Conservation (phyloP, 23 tunicate species). For the Trididemnum nubilum region DNA sequence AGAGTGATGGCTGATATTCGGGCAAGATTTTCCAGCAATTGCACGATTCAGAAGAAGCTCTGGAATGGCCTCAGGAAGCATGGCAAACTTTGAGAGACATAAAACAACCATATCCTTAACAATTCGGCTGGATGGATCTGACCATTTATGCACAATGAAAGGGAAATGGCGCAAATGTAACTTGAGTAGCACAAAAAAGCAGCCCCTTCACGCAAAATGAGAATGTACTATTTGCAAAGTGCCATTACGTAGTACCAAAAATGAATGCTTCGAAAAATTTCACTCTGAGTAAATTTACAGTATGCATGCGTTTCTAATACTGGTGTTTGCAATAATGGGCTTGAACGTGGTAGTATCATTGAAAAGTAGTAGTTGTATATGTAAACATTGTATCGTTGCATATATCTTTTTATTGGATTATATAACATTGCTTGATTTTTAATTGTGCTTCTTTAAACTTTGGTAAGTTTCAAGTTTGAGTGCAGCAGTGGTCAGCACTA, state of each 20-base stretch:
- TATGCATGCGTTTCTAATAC: too few species aligned
- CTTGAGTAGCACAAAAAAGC: not conserved
- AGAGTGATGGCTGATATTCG: constrained; percentile 6
- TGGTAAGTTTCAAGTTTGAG: not conserved
- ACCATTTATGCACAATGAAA: not conserved
- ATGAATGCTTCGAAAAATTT: constrained; percentile 8
- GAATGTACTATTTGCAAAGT: constrained; percentile 10
- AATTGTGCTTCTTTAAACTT: not conserved
- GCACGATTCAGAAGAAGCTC: not conserved
- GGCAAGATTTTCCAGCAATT: constrained; percentile 8
- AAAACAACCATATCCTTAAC: constrained; percentile 3
- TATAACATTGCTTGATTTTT: not conserved
- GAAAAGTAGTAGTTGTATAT: too few species aligned
- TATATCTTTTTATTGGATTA: too few species aligned
- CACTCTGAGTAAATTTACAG: not conserved
- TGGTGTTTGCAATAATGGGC: too few species aligned
- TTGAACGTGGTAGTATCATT: too few species aligned
- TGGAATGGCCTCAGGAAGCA: not conserved
- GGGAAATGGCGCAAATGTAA: constrained; percentile 6
- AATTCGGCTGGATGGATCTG: not conserved
- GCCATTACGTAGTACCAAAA: constrained; percentile 1
- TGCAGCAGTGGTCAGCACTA: constrained; percentile 12
- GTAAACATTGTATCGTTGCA: too few species aligned
- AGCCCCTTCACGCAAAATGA: constrained; percentile 10
- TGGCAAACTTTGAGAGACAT: not conserved